Conservation (phyloP, 2,888 invertebrate genomes). For the Lymantria dispar region DNA sequence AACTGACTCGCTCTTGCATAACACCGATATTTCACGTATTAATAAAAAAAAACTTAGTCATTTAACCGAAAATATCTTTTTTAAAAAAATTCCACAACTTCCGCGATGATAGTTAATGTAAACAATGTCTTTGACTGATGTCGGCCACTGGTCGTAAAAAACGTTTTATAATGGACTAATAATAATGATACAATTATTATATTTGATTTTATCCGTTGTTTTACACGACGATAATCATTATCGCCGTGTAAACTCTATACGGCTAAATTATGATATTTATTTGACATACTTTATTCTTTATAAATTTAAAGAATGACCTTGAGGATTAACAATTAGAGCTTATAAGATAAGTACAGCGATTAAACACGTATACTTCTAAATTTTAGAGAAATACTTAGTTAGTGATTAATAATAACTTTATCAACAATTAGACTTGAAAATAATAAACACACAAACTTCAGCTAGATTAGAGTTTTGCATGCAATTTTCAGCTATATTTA, state of each 20-base stretch:
- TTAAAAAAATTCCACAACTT: slow-evolving; percentile 51
- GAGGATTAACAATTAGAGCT: no score
- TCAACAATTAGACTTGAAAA: no score
- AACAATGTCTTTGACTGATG: slow-evolving; percentile 41
- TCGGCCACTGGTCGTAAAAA: slow-evolving; percentile 28
- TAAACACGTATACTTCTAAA: no score
- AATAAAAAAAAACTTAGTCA: slow-evolving; percentile 35
- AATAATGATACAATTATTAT: slow-evolving; percentile 18
- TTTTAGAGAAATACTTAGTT: no score
- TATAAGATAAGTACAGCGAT: no score
- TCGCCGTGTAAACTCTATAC: no score
- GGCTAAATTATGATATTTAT: slow-evolving; percentile 5
- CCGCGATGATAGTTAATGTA: slow-evolving; percentile 42
- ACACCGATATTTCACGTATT: slow-evolving; percentile 33
- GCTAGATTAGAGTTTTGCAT: no score
- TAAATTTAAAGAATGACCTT: no score
- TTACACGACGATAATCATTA: slow-evolving; percentile 17
- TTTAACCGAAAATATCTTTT: slow-evolving; percentile 44
- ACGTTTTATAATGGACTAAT: slow-evolving; percentile 5
- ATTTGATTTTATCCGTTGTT: slow-evolving; percentile 22
- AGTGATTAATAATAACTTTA: no score
- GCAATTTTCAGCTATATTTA: no score
- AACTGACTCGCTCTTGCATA: slow-evolving; percentile 52
- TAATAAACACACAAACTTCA: no score
- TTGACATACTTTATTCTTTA: no score